These are phyloP conservation scores for Acronicta psi DNA, from an alignment of 2,888 invertebrate genomes.

Conservation along the genomic window DNA sequence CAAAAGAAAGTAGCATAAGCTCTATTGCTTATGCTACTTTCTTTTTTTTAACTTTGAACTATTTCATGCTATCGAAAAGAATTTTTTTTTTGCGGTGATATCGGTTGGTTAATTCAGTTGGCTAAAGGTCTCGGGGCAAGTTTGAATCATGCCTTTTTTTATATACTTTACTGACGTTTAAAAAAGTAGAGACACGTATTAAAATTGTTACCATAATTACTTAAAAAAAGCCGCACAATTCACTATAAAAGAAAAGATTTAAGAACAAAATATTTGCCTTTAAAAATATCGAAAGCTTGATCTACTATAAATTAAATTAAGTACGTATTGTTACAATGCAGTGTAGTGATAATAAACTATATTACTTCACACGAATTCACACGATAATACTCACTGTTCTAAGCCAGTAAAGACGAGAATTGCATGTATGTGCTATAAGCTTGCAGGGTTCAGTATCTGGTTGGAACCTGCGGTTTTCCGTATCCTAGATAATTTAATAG, in stretches of 20 bases:
- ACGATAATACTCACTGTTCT: constrained; percentile 33
- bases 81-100: no score
- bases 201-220: constrained; percentile 17
- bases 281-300: constrained; percentile 33
- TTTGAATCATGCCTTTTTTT: no score
- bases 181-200: no score
- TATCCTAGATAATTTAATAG: constrained; percentile 64
- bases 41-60: no score
- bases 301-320: constrained; percentile 46
- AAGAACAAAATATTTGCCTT: constrained; percentile 26
- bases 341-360: constrained; percentile 31
- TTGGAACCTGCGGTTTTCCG: constrained; percentile 56
- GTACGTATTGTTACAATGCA: constrained; percentile 17
- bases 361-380: background rate
- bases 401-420: constrained; percentile 26
- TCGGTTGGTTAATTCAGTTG: no score
- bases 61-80: no score
- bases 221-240: constrained; percentile 12
- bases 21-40: no score
- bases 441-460: constrained; percentile 31
- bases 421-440: constrained; percentile 14
- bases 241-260: constrained; percentile 11
- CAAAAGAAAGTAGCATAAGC: no score
- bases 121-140: no score
- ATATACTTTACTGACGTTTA: no score